Base-by-base conservation (phyloP, 2,113 vertebrate genomes). In the Climacteris rufus region DNA sequence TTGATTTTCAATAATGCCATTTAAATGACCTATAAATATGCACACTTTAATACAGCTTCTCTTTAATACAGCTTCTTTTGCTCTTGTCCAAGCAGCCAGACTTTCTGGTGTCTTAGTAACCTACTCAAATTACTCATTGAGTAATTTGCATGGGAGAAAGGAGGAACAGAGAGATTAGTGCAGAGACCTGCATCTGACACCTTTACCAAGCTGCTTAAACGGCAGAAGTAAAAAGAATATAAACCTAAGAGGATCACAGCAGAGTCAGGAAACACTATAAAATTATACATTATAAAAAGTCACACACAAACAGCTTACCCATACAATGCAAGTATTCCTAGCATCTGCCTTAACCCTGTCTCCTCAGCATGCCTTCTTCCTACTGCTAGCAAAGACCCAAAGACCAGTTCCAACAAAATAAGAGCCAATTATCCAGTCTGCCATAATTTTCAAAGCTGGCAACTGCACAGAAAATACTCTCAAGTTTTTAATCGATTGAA, bases 401-500 rank as follows among this genome's bases (percentile, higher is more conserved):
- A 83, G 35, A 47, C 18, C 76, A 75, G 6, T 24, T 89, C 65
- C 65, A 89, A 64, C 33, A 54, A 80, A 91, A 39, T 1, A 22
- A 83, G 30, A 80, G 40, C 50, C 39, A 70, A 66, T 86, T 93
- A 81, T 83, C 83, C n/a, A 81, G 31, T 45, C 85, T 93, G 74
- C 49, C 45, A 52, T 44, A 19, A 65, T 52, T 90, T 63, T 54
- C 69, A 75, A 88, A 93, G 85, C 70, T 84, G 56, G 83, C 72
- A 83, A 70, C 33, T 27, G 50, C 47, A 80, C 21, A 68, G 84
- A 74, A 93, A 92, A 91, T 22, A 70, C 52, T 95, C 70, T 45
- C 54, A 87, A 81, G 81, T 89, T 90, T 91, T 91, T 66, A 94
- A 93, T 93, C n/a, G 21, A 91, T 64, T 23, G 42, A 83, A 66